Evolutionary conservation across 2,113 vertebrate genomes (phyloP).

Genomic region (Mobula birostris): DNA sequence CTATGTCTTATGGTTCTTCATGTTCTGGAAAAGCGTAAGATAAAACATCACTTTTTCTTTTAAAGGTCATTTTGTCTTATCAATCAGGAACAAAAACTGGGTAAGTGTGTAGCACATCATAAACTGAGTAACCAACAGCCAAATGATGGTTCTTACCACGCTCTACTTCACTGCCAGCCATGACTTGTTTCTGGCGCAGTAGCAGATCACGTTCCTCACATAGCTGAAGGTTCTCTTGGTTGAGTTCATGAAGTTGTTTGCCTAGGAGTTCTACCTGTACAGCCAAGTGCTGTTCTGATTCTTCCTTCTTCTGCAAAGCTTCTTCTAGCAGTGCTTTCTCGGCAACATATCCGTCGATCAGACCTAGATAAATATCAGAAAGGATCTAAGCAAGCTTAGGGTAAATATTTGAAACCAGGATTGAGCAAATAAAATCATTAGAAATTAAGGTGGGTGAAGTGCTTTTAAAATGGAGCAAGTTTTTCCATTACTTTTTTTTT

Average conservation of each 20-base stretch:
- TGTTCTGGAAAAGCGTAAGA: background rate
- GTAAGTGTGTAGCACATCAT: background rate
- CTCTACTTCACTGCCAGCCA: conserved; percentile 51
- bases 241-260: conserved; percentile 55
- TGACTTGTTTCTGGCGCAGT: conserved; percentile 53
- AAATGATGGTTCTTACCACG: conserved; percentile 45
- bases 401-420: background rate
- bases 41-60: background rate
- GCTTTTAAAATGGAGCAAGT: background rate
- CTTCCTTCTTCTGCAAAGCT: conserved; percentile 69
- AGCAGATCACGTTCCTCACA: conserved; percentile 43
- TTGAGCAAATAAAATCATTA: background rate
- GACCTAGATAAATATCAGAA: conserved; percentile 53
- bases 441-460: background rate
- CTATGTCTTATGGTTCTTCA: no score
- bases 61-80: background rate
- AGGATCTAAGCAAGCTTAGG: background rate
- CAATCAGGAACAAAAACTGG: background rate
- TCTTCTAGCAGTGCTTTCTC: conserved; percentile 75
- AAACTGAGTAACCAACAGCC: background rate
- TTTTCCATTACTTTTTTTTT: background rate
- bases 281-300: conserved; percentile 64
- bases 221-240: conserved; percentile 49
- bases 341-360: conserved; percentile 74
- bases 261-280: conserved; percentile 71